Base-by-base conservation (phyloP, 1,140 invertebrate species). In the Odontomachus brunneus region DNA sequence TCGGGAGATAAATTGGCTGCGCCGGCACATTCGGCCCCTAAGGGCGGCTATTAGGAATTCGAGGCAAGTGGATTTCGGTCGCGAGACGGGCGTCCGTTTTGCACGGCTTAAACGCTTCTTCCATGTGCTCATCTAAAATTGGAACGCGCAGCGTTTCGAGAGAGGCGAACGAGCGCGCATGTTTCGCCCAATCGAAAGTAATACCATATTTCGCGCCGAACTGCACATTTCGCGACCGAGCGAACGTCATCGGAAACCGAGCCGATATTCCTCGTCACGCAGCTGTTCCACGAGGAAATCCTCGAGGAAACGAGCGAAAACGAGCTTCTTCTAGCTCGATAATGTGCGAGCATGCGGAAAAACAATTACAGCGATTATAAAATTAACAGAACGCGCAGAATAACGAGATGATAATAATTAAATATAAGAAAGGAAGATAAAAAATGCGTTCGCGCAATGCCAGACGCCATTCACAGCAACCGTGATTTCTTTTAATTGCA, bases 121-220 rank as follows among this genome's bases (percentile, higher is more conserved):
- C 33, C 17, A 69, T 71, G 24, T 24, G 65, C 33, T 44, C 49
- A 57, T 67, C 75, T 80, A 80, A 80, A 80, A 80, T 71, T 80
- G 75, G 75, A 80, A 71, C 75, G 51, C 44, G 14, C 4, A 63
- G 63, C 65, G 69, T 26, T 69, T 29, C 33, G 51, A 57, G 65
- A 71, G 24, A 33, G 29, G 5, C 38, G 38, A 44, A 76, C 44
- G 44, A 22, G 69, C 55, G 69, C 33, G 44, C 63, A n/a, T 15
- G 75, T 78, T 38, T 44, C 11, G 63, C 66, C 33, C 49, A 26
- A 80, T 80, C 33, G 51, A 80, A 69, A 80, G 55, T 69, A 44
- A 80, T 48, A 53, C 33, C 48, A 44, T 44, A 3, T 2, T 33
- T 19, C 3, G 44, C 9, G 14, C n/a, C 49, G 15, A 26, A 15